These are phyloP conservation scores for Argopecten irradians DNA, from an alignment of 1,140 invertebrate species.

Conservation along the genomic window DNA sequence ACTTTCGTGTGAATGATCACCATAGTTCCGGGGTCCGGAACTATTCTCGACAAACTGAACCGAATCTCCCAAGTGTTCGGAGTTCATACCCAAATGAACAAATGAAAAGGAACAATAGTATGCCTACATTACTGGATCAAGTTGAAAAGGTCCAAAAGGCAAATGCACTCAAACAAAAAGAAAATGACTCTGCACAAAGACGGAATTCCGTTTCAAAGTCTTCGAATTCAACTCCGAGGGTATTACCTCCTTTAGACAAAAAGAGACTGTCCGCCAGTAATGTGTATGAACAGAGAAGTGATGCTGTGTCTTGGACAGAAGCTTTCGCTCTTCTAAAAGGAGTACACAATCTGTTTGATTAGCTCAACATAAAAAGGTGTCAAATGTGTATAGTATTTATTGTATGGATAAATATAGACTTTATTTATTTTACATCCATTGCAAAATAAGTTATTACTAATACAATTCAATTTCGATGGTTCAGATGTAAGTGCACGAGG, in stretches of 20 bases:
- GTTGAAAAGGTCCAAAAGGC: slow-evolving; percentile 36
- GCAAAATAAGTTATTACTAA: too few relatives aligned
- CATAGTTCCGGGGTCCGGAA: slow-evolving; percentile 27
- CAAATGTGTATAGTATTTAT: background rate
- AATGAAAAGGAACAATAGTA: slow-evolving; percentile 39
- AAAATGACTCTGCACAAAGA: slow-evolving; percentile 3
- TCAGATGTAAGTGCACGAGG: too few relatives aligned
- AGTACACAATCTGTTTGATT: slow-evolving; percentile 51
- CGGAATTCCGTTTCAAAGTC: slow-evolving; percentile 31
- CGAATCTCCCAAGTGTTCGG: slow-evolving; percentile 37
- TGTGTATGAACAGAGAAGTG: slow-evolving; percentile 10
- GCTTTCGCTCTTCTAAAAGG: slow-evolving; percentile 56
- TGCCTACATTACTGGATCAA: slow-evolving; percentile 41
- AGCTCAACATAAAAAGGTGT: background rate
- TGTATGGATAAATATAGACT: too few relatives aligned
- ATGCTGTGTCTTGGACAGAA: slow-evolving; percentile 53
- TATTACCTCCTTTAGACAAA: slow-evolving; percentile 28
- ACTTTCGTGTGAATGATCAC: slow-evolving; percentile 24
- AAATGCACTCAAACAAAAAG: background rate
- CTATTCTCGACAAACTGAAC: background rate
- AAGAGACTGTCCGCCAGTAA: background rate
- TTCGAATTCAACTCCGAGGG: slow-evolving; percentile 32
- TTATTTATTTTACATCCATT: too few relatives aligned
- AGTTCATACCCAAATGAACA: slow-evolving; percentile 12
- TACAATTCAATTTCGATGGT: too few relatives aligned